phyloP scores from a whole-genome alignment of 2,888 invertebrate genomes.

The Habroteleia sp. region DNA sequence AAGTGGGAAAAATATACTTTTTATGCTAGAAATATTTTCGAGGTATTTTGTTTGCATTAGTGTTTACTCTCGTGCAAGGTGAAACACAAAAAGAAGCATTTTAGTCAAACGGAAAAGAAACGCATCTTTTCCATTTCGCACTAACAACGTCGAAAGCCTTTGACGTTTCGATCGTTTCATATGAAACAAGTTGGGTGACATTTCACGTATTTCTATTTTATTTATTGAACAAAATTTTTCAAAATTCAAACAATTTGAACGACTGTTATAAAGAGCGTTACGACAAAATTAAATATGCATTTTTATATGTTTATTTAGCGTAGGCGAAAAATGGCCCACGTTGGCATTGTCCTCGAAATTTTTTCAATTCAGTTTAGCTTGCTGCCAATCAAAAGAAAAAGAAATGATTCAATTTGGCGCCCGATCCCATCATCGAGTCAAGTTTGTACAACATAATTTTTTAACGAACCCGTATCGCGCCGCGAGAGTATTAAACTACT shows the following conservation, averaged over 20 bases:
- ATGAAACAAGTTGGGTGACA: constrained; percentile 31
- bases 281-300: constrained; percentile 49
- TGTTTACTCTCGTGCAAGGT: not conserved
- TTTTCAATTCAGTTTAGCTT: not conserved
- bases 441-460: constrained; percentile 45
- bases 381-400: constrained; percentile 1
- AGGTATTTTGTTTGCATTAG: constrained; percentile 15
- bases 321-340: not conserved
- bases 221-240: constrained; percentile 49
- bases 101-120: constrained; percentile 15
- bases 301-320: constrained; percentile 19
- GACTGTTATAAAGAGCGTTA: constrained; percentile 25
- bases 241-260: constrained; percentile 19
- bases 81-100: too few species aligned
- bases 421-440: constrained; percentile 11
- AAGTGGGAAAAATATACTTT: constrained; percentile 5
- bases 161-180: constrained; percentile 51
- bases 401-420: constrained; percentile 1
- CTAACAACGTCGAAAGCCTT: constrained; percentile 14
- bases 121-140: constrained; percentile 27
- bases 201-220: constrained; percentile 7
- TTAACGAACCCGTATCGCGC: constrained; percentile 36
- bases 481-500: constrained; percentile 41
- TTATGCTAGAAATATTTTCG: constrained; percentile 6
- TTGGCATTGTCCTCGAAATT: not conserved